These are phyloP conservation scores for Sitophilus oryzae DNA, from an alignment of 1,140 invertebrate species.

Conservation along the genomic window DNA sequence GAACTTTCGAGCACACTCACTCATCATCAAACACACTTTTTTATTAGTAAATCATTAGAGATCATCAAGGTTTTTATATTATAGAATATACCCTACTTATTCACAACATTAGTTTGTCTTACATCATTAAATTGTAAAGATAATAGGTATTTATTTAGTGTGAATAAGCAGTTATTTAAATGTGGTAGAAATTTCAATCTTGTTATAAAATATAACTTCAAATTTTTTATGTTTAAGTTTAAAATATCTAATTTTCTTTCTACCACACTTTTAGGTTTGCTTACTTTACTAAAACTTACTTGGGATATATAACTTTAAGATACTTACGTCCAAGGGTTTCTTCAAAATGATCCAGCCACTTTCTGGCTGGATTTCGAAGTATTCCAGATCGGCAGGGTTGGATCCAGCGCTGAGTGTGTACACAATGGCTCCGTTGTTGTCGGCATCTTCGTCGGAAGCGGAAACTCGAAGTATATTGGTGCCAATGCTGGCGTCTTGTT, in stretches of 20 bases:
- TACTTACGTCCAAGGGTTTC: constrained; percentile 92
- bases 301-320: background rate
- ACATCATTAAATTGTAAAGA: too few relatives aligned
- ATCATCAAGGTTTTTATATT: too few relatives aligned
- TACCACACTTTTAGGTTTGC: too few relatives aligned
- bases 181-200: too few relatives aligned
- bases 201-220: too few relatives aligned
- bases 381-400: constrained; percentile 80
- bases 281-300: too few relatives aligned
- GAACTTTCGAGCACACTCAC: constrained; percentile 23
- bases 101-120: too few relatives aligned
- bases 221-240: too few relatives aligned
- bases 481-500: constrained; percentile 92
- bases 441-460: constrained; percentile 91
- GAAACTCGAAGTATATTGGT: constrained; percentile 91
- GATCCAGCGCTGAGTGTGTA: constrained; percentile 82
- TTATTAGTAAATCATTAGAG: constrained; percentile 1
- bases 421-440: constrained; percentile 92
- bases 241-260: too few relatives aligned
- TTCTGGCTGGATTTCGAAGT: constrained; percentile 92
- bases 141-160: too few relatives aligned
- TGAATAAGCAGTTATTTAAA: too few relatives aligned
- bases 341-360: constrained; percentile 93
- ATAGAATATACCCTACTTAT: too few relatives aligned
- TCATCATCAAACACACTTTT: constrained; percentile 24